Evolutionary conservation across 2,888 invertebrate species (phyloP).

Genomic region (Euplexia lucipara): DNA sequence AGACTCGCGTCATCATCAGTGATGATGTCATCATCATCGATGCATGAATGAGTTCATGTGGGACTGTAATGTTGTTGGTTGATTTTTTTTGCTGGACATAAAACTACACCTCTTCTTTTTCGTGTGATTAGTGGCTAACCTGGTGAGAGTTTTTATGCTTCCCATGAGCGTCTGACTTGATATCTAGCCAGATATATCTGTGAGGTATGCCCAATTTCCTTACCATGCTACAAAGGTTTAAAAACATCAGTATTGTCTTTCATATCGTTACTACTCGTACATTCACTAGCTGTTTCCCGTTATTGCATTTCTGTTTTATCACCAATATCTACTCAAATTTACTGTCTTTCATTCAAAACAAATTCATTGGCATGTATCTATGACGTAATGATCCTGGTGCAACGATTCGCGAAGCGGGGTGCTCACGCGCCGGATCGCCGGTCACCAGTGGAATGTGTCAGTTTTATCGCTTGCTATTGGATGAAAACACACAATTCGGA

Average conservation of each 20-base stretch:
- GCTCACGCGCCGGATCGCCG: constrained; percentile 47
- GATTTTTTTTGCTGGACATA: not conserved
- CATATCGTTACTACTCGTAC: too few relatives aligned
- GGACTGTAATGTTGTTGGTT: constrained; percentile 2
- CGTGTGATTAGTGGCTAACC: too few relatives aligned
- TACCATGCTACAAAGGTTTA: too few relatives aligned
- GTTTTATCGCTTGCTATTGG: constrained; percentile 24
- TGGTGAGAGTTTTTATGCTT: too few relatives aligned
- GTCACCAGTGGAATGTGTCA: constrained; percentile 30
- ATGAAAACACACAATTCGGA: not conserved
- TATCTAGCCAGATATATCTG: too few relatives aligned
- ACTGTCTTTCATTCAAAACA: constrained; percentile 16
- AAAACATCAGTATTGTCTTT: not conserved
- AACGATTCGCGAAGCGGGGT: constrained; percentile 35
- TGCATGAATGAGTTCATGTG: constrained; percentile 38
- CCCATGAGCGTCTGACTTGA: too few relatives aligned
- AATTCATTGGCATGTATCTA: constrained; percentile 21
- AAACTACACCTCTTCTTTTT: not conserved
- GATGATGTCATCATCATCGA: constrained; percentile 30
- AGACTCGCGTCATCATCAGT: constrained; percentile 41
- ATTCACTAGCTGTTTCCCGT: not conserved
- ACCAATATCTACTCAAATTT: not conserved
- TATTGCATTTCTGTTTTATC: not conserved
- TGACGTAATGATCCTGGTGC: constrained; percentile 54
- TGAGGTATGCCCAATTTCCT: too few relatives aligned